Evolutionary conservation across 2,797 vertebrate species (phyloP).

Genomic region (Anolis apletophallus): DNA sequence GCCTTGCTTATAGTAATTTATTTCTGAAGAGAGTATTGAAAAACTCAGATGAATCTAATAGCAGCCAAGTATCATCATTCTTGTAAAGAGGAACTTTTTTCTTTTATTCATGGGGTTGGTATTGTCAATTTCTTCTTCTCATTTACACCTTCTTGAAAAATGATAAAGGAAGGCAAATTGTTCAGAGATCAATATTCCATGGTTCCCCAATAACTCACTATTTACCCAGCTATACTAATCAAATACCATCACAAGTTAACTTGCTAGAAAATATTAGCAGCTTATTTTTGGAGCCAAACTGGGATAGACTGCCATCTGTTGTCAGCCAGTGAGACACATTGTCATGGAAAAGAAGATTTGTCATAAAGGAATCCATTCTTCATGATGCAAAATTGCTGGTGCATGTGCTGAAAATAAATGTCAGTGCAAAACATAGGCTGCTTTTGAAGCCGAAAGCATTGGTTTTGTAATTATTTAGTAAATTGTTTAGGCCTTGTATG

Average conservation of each 20-base stretch:
- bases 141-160: conserved; percentile 38
- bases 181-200: conserved; percentile 23
- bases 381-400: conserved; percentile 28
- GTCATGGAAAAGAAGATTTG: conserved; percentile 32
- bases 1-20: background rate
- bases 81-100: conserved; percentile 51
- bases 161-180: conserved; percentile 49
- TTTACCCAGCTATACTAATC: conserved; percentile 33
- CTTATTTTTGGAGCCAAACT: conserved; percentile 50
- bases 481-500: no score
- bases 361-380: conserved; percentile 54
- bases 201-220: conserved; percentile 32
- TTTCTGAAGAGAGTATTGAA: background rate
- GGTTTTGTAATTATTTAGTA: conserved; percentile 40
- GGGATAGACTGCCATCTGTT: conserved; percentile 45
- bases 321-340: conserved; percentile 42
- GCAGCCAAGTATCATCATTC: conserved; percentile 40
- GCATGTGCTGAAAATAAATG: conserved; percentile 55
- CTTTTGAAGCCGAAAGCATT: conserved; percentile 49
- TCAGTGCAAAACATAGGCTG: conserved; percentile 44
- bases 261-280: conserved; percentile 40
- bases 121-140: conserved; percentile 23
- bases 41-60: conserved; percentile 1
- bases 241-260: conserved; percentile 31
- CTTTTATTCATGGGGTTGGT: conserved; percentile 40